Base-by-base conservation (phyloP, 2,888 invertebrate species). In the Pachymerium ferrugineum region DNA sequence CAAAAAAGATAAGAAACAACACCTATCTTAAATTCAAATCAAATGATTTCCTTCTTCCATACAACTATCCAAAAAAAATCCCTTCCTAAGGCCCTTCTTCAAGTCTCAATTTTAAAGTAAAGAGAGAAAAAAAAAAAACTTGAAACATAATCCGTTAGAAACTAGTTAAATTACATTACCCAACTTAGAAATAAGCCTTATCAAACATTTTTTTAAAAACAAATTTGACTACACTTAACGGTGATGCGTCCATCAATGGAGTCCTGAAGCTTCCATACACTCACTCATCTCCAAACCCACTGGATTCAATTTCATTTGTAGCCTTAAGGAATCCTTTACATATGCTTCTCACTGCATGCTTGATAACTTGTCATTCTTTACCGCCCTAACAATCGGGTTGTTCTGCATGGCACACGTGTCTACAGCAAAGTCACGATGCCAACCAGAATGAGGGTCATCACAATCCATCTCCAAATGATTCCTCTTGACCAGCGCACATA, bases 251-350 rank as follows among this genome's bases (percentile, higher is more conserved):
- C 47, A 47, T 47, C 47, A 47, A 47, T 47, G 16, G 47, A 47
- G 22, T 47, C 47, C 47, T 14, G 19, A 16, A 47, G 47, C 47
- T 47, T 22, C 22, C 47, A 47, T 22, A 47, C 47, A 47, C 47
- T 47, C 47, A 47, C 47, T 47, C 47, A 47, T 47, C 47, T 47
- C 19, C 47, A 47, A 10, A 47, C 47, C 47, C 47, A 47, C 47
- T 47, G 47, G 47, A 47, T 47, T 47, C 47, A 47, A 47, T 47
- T 47, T 47, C 47, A 47, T 47, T 47, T 47, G 16, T 47, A 22
- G 47, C 47, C 47, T 22, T 47, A 47, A 47, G 47, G 47, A 47
- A 47, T 47, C 47, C 47, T 47, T 47, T 47, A 47, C 22, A 22
- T 47, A 47, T 47, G 47, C 47, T 16, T 22, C 47, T 47, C 47